These are phyloP conservation scores for Gouania willdenowi DNA, from an alignment of 2,797 vertebrate genomes.

Conservation along the genomic window DNA sequence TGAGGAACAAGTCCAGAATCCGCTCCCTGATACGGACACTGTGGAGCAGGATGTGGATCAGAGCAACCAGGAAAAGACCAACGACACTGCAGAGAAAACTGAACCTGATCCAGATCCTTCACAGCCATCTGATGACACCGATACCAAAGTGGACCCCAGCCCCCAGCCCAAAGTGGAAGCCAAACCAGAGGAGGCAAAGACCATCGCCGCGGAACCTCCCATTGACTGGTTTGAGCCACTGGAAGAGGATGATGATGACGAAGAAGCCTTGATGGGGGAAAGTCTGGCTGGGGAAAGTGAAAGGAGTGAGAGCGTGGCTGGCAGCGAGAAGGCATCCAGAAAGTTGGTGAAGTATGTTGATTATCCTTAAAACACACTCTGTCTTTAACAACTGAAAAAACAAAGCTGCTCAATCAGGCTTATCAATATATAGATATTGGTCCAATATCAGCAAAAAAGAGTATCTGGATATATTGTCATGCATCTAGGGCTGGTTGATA, in stretches of 20 bases:
- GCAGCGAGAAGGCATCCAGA: constrained; percentile 45
- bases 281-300: constrained; percentile 70
- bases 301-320: constrained; percentile 55
- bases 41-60: constrained; percentile 14
- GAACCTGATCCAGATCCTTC: not conserved
- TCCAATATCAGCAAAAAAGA: no score
- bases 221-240: constrained; percentile 78
- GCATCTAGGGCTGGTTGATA: no score
- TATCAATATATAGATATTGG: no score
- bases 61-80: constrained; percentile 13
- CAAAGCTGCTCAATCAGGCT: no score
- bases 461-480: no score
- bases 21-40: constrained; percentile 3
- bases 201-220: constrained; percentile 36
- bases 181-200: not conserved
- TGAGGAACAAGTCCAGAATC: constrained; percentile 14
- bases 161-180: not conserved
- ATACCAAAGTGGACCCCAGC: not conserved
- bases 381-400: no score
- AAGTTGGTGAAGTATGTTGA: constrained; percentile 50
- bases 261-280: constrained; percentile 42
- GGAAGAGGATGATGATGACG: constrained; percentile 63
- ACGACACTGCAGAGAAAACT: not conserved
- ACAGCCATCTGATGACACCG: no score
- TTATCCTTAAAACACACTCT: no score